Evolutionary conservation across 2,797 vertebrate species (phyloP).

Genomic region (Miichthys miiuy): DNA sequence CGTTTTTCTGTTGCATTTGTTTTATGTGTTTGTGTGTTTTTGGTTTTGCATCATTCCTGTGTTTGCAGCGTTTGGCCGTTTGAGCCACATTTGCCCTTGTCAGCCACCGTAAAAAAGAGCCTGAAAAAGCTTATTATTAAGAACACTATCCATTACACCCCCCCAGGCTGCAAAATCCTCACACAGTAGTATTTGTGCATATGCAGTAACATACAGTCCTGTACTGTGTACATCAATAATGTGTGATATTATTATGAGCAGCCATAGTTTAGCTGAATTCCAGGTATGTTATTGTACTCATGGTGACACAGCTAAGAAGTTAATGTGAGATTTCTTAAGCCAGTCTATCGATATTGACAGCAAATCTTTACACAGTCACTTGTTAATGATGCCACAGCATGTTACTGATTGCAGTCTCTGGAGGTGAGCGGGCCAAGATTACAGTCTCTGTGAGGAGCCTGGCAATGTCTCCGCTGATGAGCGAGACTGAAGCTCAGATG

Average conservation of each 20-base stretch:
- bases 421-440: conserved; percentile 72
- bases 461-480: conserved; percentile 71
- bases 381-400: conserved; percentile 77
- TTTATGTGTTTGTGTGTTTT: too few relatives aligned
- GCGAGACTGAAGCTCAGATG: conserved; percentile 52
- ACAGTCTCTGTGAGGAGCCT: conserved; percentile 73
- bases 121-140: not conserved
- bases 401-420: conserved; percentile 80
- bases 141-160: not conserved
- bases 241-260: not conserved
- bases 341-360: conserved; percentile 38
- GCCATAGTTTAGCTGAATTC: not conserved
- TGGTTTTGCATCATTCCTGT: too few relatives aligned
- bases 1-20: too few relatives aligned
- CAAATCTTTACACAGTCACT: conserved; percentile 61
- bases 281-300: not conserved
- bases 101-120: too few relatives aligned
- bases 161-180: not conserved
- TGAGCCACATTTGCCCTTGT: too few relatives aligned
- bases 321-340: conserved; percentile 36
- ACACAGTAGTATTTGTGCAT: not conserved
- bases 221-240: not conserved
- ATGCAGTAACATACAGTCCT: not conserved
- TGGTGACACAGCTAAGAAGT: conserved; percentile 31
- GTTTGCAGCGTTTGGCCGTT: too few relatives aligned